Evolutionary conservation across 2,113 vertebrate genomes (phyloP), one percentile per base, ranked within the genome.

Genomic region (Scortum barcoo): DNA sequence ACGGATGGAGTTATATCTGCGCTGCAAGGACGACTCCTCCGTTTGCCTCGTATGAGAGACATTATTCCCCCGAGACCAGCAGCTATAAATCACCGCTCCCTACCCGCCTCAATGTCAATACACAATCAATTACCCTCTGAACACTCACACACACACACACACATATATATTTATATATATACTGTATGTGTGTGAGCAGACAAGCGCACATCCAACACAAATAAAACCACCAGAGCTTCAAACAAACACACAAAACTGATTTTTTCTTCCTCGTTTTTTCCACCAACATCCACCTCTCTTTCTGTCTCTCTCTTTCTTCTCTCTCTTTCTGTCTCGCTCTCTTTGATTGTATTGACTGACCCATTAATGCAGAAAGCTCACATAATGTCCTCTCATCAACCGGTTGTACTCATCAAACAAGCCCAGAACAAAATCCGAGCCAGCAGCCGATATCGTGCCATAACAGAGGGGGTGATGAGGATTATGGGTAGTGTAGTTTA

Each of bases 101-200:
- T n/a, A 83, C 80, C 87, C 81, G 61, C n/a, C n/a, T n/a, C n/a
- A n/a, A n/a, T n/a, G n/a, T 93, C 93, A 88, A 94, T 93, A 90
- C 76, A 68, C 80, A 90, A 90, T 92, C 93, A 90, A 93, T 93
- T 85, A 1, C 58, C 26, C 77, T 71, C 66, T 80, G 28, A 77
- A 50, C 44, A 76, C 66, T 63, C 54, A 44, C 68, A 60, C 60
- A 42, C 66, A 36, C 73, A 57, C 73, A 36, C n/a, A n/a, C n/a
- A n/a, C n/a, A n/a, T n/a, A 69, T 53, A 88, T 72, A 63, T 38
- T 26, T 54, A 50, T 57, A 53, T 11, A 72, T 16, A 33, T 19
- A 58, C 57, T 74, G 62, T 22, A 84, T 24, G 70, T 13, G 33
- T 67, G 50, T 74, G 56, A 22, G 71, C 63, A 61, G 46, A 88